These are phyloP conservation scores for Sphaeramia orbicularis DNA, from an alignment of 2,797 vertebrate genomes.

Conservation along the genomic window DNA sequence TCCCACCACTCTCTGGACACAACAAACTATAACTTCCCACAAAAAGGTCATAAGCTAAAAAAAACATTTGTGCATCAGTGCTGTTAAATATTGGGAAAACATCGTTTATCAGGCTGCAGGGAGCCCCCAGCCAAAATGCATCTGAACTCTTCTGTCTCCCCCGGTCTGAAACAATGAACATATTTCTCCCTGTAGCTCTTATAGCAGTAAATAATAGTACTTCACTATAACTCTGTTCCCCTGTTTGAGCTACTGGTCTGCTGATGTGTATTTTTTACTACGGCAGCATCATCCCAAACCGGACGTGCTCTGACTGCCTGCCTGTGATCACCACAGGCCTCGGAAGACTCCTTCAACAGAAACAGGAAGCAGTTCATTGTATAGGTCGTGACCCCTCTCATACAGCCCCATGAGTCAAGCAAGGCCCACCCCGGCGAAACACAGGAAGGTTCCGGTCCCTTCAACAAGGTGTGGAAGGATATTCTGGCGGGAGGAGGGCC, in stretches of 20 bases:
- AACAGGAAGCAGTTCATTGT: constrained; percentile 84
- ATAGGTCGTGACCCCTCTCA: constrained; percentile 81
- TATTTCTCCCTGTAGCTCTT: constrained; percentile 46
- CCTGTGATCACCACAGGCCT: constrained; percentile 76
- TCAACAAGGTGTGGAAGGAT: constrained; percentile 84
- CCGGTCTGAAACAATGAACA: constrained; percentile 33
- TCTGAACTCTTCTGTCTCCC: constrained; percentile 2
- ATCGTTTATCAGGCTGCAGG: neutral
- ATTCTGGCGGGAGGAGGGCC: constrained; percentile 38
- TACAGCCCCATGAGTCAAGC: constrained; percentile 80
- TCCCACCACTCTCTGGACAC: too few species aligned
- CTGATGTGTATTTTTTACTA: constrained; percentile 75
- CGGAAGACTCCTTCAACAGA: constrained; percentile 77
- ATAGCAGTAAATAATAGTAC: constrained; percentile 67
- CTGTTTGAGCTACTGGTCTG: constrained; percentile 64
- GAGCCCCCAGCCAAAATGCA: neutral
- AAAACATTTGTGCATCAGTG: neutral
- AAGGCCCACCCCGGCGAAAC: constrained; percentile 77
- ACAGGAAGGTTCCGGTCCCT: constrained; percentile 79
- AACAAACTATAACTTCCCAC: neutral
- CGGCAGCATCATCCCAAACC: constrained; percentile 62
- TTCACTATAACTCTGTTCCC: constrained; percentile 39
- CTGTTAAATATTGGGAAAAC: neutral
- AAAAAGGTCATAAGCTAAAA: neutral
- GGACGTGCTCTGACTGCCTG: constrained; percentile 58